phyloP scores from a whole-genome alignment of 2,797 vertebrate genomes.

The Morus bassanus region DNA sequence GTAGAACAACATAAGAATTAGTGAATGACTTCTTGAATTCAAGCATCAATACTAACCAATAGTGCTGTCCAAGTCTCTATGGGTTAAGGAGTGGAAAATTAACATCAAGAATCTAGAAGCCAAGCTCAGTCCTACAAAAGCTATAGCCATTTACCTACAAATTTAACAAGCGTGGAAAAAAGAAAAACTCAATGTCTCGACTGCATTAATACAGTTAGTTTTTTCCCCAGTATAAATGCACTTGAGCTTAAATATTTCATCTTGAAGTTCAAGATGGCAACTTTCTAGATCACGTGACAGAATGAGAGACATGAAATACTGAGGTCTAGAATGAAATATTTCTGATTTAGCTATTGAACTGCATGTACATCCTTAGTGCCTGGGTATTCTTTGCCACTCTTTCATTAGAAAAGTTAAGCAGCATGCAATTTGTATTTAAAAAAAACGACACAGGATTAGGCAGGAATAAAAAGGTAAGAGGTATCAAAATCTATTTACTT shows the following conservation, averaged over 20 bases:
- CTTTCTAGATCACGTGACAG: not conserved
- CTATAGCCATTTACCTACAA: not conserved
- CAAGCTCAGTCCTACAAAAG: not conserved
- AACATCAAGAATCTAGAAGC: not conserved
- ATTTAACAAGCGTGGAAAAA: not conserved
- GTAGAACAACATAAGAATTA: not conserved
- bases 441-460: not conserved
- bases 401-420: not conserved
- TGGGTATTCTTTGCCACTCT: not conserved
- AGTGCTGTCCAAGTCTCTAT: not conserved
- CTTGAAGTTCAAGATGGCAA: not conserved
- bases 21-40: not conserved
- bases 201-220: not conserved
- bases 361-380: not conserved
- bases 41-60: not conserved
- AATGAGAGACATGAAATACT: not conserved
- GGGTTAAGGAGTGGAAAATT: not conserved
- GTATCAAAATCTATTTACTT: not conserved
- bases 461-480: constrained; percentile 9
- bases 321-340: not conserved
- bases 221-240: not conserved
- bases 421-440: not conserved
- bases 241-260: not conserved
- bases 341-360: not conserved
- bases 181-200: not conserved